phyloP scores from a whole-genome alignment of 2,797 vertebrate species.

The Syngnathus acus region DNA sequence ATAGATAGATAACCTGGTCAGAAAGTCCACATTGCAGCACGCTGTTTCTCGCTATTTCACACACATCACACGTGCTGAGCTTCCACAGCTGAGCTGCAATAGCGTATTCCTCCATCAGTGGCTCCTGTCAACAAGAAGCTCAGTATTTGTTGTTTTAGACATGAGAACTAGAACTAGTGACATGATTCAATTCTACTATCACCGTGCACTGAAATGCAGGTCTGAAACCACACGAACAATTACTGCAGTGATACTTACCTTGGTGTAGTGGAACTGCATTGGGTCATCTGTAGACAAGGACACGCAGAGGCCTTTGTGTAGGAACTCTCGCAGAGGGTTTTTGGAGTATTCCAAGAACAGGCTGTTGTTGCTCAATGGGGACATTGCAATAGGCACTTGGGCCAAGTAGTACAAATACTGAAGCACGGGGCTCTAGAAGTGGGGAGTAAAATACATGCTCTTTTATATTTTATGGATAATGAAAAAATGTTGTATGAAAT shows the following conservation, averaged over 20 bases:
- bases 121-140: constrained; percentile 67
- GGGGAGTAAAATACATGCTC: background rate
- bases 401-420: constrained; percentile 95
- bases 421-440: constrained; percentile 86
- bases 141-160: background rate
- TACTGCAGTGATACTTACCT: constrained; percentile 76
- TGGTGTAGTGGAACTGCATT: constrained; percentile 99
- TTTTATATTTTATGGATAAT: background rate
- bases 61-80: constrained; percentile 92
- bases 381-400: constrained; percentile 96
- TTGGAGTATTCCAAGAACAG: constrained; percentile 96
- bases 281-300: constrained; percentile 95
- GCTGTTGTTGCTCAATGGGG: constrained; percentile 96
- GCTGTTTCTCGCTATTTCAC: constrained; percentile 94
- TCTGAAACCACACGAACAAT: no score
- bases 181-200: no score
- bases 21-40: constrained; percentile 90
- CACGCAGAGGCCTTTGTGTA: constrained; percentile 89
- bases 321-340: constrained; percentile 88
- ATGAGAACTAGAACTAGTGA: background rate
- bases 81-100: constrained; percentile 99
- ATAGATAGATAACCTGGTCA: constrained; percentile 65
- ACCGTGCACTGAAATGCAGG: no score
- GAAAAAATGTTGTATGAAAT: background rate
- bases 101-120: constrained; percentile 96